Conservation (phyloP, 2,797 vertebrate genomes). For the Amazonetta brasiliensis region DNA sequence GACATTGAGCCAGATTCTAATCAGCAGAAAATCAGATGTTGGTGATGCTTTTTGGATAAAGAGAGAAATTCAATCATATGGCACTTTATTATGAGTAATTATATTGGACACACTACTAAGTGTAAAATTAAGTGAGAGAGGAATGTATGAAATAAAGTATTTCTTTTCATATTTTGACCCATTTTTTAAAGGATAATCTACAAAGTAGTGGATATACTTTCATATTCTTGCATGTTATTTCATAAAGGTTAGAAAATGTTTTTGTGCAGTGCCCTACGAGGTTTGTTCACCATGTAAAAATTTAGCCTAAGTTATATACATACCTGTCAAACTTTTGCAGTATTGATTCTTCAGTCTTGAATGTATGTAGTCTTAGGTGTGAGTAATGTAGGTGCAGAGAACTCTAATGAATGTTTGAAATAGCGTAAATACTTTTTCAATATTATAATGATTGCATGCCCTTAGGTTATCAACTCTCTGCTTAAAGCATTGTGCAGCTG, state of each 20-base stretch:
- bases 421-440: not conserved
- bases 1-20: not conserved
- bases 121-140: conserved; percentile 35
- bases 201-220: not conserved
- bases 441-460: not conserved
- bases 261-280: not conserved
- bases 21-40: not conserved
- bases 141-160: not conserved
- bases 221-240: not conserved
- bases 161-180: not conserved
- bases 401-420: not conserved
- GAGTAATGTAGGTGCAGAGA: not conserved
- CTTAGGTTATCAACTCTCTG: not conserved
- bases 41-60: conserved; percentile 36
- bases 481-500: not conserved
- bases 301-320: not conserved
- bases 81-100: conserved; percentile 50
- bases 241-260: not conserved
- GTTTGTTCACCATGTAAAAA: not conserved
- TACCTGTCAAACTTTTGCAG: not conserved
- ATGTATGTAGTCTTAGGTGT: not conserved
- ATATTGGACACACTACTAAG: conserved; percentile 2
- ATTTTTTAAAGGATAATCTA: not conserved
- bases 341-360: not conserved
- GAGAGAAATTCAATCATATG: conserved; percentile 43